Evolutionary conservation across 2,113 vertebrate species (phyloP).

Genomic region (Astur gentilis): DNA sequence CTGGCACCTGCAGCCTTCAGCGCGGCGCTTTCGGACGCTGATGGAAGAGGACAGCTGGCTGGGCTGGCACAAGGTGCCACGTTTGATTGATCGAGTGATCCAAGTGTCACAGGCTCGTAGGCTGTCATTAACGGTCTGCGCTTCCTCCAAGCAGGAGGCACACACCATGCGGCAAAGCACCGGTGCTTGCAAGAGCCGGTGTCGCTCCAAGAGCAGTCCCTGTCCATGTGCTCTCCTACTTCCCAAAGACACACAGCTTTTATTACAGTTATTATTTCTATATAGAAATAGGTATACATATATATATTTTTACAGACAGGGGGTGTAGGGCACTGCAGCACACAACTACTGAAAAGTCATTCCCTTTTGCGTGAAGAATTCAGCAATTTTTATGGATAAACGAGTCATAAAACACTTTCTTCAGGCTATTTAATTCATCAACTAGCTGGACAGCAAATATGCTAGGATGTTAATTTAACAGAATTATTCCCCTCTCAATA

Average conservation of each 20-base stretch:
- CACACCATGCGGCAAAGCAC: background rate
- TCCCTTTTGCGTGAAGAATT: background rate
- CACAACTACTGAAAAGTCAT: background rate
- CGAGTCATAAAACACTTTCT: conserved; percentile 40
- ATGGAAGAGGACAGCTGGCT: conserved; percentile 83
- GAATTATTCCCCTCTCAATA: conserved; percentile 51
- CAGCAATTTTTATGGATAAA: conserved; percentile 18
- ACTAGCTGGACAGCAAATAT: conserved; percentile 49
- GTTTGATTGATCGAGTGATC: conserved; percentile 74
- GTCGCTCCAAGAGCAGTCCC: background rate
- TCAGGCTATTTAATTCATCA: conserved; percentile 59
- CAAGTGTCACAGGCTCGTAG: conserved; percentile 47
- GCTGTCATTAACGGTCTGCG: conserved; percentile 29
- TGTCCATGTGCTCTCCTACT: background rate
- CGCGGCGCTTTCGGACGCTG: conserved; percentile 71
- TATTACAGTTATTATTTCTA: background rate
- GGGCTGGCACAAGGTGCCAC: conserved; percentile 73
- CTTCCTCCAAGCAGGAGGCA: background rate
- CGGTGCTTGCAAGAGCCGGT: accelerated
- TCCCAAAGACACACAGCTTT: background rate
- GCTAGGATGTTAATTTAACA: conserved; percentile 58
- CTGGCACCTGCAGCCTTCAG: conserved; percentile 68
- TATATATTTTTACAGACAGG: background rate
- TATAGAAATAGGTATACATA: accelerated
- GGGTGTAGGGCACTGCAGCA: background rate